Base-by-base conservation (phyloP, 2,113 vertebrate genomes). In the Aegotheles bennettii region DNA sequence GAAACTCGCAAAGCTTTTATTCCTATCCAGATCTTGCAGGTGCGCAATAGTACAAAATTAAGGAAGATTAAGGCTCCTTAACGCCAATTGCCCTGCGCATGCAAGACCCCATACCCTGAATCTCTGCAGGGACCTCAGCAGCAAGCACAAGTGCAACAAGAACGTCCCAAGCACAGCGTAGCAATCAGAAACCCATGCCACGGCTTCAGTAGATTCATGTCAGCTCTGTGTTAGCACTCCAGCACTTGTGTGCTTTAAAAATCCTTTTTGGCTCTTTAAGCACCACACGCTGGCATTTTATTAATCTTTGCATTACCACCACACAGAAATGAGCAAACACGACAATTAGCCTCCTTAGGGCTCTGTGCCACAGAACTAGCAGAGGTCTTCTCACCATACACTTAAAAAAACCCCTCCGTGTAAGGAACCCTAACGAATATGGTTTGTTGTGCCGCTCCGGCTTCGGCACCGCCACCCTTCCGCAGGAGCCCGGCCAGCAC, bases 391-490 rank as follows among this genome's bases (percentile, higher is more conserved):
- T 6, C 38, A 26, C 3, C 1, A 35, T 6, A 33, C 3, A 33
- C 54, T 38, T 13, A 9, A 17, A 68, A 11, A 21, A 45, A 1
- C n/a, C 13, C 18, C 17, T 59, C 15, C n/a, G 6, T 17, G 0
- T 1, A 63, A 5, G 3, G 7, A 31, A 2, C 17, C 15, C 13
- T 19, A 43, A 33, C 4, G 28, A 47, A 7, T 3, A 53, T 11
- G 56, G 31, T 6, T 36, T 25, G n/a, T 13, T 25, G 11, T 51
- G 42, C 23, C 2, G 1, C 35, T n/a, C 19, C 71, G 8, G 23
- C 14, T 63, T 14, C 38, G 10, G 6, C 36, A 6, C 1, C 0
- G 4, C 10, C 23, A 3, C 18, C 51, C 47, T 23, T 21, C 2
- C 16, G 12, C 48, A 31, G 23, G 9, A 6, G 43, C 25, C 25